These are phyloP conservation scores for Reinhardtius hippoglossoides DNA, from an alignment of 2,113 vertebrate species.

Conservation along the genomic window DNA sequence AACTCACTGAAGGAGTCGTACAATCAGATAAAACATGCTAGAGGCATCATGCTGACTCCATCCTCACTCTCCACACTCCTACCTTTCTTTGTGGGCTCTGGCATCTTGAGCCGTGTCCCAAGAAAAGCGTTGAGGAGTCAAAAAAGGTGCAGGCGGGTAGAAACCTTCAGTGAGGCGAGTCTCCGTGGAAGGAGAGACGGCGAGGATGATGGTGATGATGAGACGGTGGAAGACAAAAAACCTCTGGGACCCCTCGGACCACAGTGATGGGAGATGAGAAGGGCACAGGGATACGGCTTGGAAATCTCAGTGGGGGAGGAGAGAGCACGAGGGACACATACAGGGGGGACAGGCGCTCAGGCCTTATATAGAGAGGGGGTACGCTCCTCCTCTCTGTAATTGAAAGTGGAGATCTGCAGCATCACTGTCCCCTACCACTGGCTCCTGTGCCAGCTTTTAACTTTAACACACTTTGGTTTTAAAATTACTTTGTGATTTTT, in stretches of 20 bases:
- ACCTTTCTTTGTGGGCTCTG: slow-evolving; percentile 87
- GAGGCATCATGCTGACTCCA: background rate
- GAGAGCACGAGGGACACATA: slow-evolving; percentile 74
- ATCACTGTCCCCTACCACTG: slow-evolving; percentile 40
- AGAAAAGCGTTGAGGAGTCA: slow-evolving; percentile 53
- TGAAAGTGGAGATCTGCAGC: slow-evolving; percentile 42
- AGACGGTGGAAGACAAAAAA: slow-evolving; percentile 33
- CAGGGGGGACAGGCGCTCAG: slow-evolving; percentile 69
- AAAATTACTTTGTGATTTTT: background rate
- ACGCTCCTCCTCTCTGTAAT: slow-evolving; percentile 78
- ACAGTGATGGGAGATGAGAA: slow-evolving; percentile 71
- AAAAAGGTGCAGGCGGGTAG: slow-evolving; percentile 47
- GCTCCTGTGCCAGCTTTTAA: slow-evolving; percentile 17
- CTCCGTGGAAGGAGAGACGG: slow-evolving; percentile 28
- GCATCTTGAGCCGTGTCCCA: slow-evolving; percentile 82
- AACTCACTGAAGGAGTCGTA: background rate
- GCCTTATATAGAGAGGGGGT: slow-evolving; percentile 79
- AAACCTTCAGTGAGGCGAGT: slow-evolving; percentile 44
- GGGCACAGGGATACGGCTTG: slow-evolving; percentile 54
- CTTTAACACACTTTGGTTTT: background rate
- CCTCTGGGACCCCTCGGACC: slow-evolving; percentile 50
- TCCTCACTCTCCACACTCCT: slow-evolving; percentile 48
- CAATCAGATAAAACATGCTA: background rate
- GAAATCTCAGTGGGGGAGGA: slow-evolving; percentile 66
- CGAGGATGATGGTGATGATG: slow-evolving; percentile 11